Percentiles rank a stretch among this genome's conserved stretches.
Conservation (phyloP, 2,888 invertebrate genomes). For the Pollenia amentaria region DNA sequence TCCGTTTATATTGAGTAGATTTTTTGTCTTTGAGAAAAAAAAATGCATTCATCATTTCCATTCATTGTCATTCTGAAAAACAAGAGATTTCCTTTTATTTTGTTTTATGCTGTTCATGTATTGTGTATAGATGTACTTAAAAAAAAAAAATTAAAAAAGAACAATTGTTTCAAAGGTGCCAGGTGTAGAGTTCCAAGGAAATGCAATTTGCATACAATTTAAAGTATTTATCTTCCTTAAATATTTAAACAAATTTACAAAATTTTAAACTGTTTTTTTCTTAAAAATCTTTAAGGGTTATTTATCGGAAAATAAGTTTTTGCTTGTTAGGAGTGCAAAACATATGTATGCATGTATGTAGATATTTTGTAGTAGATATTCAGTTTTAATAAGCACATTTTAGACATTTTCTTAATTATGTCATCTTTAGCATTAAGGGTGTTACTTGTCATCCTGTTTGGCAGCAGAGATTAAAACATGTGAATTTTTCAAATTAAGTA, state of each 20-base stretch:
- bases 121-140: conserved; percentile 33
- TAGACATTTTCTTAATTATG: neutral
- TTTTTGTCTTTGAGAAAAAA: conserved; percentile 40
- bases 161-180: conserved; percentile 68
- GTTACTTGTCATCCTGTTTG: neutral
- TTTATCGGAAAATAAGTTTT: neutral
- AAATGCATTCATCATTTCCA: conserved; percentile 70
- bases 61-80: conserved; percentile 67
- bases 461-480: neutral
- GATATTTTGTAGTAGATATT: neutral
- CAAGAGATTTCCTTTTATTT: conserved; percentile 71
- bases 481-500: too few relatives aligned
- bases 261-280: neutral
- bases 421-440: neutral
- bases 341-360: neutral
- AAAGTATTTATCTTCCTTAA: conserved; percentile 6
- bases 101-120: conserved; percentile 3
- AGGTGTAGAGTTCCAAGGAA: conserved; percentile 71
- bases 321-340: neutral
- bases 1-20: conserved; percentile 29
- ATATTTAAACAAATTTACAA: neutral
- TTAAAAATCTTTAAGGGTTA: neutral
- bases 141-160: conserved; percentile 25
- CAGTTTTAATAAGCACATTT: neutral
- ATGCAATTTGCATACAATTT: conserved; percentile 69